These are phyloP conservation scores for Bradypodion ventrale DNA, from an alignment of 2,797 vertebrate species.

Conservation along the genomic window DNA sequence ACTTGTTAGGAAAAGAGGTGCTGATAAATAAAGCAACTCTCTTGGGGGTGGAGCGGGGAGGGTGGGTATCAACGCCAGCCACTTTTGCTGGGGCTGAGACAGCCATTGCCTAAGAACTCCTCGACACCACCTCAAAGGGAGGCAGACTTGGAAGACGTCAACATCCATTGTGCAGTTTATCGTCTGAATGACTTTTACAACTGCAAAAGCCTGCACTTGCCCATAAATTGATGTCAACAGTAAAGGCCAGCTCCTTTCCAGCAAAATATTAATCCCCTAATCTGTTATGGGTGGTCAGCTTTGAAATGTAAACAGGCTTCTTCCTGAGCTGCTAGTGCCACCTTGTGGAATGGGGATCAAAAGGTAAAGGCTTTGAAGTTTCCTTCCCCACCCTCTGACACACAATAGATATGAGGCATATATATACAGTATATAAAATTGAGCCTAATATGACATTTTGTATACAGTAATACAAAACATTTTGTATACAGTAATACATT, in stretches of 20 bases:
- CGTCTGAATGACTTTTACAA: slow-evolving; percentile 74
- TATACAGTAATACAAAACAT: too few species aligned
- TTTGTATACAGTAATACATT: not conserved
- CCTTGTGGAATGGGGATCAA: slow-evolving; percentile 69
- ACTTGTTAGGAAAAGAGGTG: slow-evolving; percentile 57
- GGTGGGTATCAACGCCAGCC: slow-evolving; percentile 30
- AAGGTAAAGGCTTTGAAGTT: slow-evolving; percentile 29
- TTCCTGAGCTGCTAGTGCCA: slow-evolving; percentile 67
- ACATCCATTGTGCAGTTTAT: slow-evolving; percentile 73
- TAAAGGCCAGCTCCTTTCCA: slow-evolving; percentile 77
- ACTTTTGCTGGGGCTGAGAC: slow-evolving; percentile 55
- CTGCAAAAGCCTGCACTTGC: slow-evolving; percentile 65
- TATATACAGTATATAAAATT: too few species aligned
- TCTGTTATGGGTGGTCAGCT: slow-evolving; percentile 72
- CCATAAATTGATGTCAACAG: slow-evolving; percentile 77
- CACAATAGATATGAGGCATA: not conserved
- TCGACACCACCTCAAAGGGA: slow-evolving; percentile 67
- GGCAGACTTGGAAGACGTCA: slow-evolving; percentile 67
- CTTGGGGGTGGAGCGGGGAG: slow-evolving; percentile 47
- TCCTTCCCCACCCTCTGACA: not conserved
- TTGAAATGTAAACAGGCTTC: slow-evolving; percentile 65
- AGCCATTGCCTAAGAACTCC: slow-evolving; percentile 68
- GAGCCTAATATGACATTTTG: not conserved
- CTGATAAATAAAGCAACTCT: slow-evolving; percentile 55
- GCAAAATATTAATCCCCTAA: slow-evolving; percentile 78